Conservation (phyloP, 2,797 vertebrate species). For the Sebastes ruberrimus region DNA sequence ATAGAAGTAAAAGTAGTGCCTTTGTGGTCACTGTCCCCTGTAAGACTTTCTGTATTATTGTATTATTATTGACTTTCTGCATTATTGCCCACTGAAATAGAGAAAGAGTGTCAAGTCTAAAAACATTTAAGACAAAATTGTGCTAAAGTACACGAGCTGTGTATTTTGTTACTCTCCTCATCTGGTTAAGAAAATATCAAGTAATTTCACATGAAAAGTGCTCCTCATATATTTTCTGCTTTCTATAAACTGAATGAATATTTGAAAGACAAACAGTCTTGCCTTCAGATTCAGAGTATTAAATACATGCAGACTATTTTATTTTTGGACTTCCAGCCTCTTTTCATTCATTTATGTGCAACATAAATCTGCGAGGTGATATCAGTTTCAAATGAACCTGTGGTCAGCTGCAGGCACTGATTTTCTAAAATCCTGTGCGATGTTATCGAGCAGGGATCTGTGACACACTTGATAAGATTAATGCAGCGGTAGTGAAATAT, state of each 20-base stretch:
- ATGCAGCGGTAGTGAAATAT: conserved; percentile 81
- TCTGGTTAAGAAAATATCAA: not conserved
- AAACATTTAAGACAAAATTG: not conserved
- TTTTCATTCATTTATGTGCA: conserved; percentile 13
- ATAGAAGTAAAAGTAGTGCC: too few species aligned
- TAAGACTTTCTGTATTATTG: too few species aligned
- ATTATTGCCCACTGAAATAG: not conserved
- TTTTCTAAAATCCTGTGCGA: conserved; percentile 59
- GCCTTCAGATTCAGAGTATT: not conserved
- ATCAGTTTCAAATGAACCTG: conserved; percentile 37
- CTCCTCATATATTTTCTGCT: not conserved
- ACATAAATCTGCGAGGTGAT: conserved; percentile 29
- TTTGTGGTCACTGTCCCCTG: too few species aligned
- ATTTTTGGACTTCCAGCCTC: not conserved
- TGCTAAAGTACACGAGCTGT: not conserved
- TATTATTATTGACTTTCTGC: not conserved
- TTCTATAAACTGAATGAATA: not conserved
- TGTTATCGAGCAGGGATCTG: conserved; percentile 81
- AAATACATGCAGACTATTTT: not conserved
- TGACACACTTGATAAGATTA: conserved; percentile 80
- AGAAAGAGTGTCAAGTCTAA: not conserved
- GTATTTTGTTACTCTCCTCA: not conserved
- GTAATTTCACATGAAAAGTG: not conserved
- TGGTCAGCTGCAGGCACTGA: conserved; percentile 69
- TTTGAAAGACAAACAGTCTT: not conserved